Base-by-base conservation (phyloP, 2,113 vertebrate species). In the Ahaetulla prasina region DNA sequence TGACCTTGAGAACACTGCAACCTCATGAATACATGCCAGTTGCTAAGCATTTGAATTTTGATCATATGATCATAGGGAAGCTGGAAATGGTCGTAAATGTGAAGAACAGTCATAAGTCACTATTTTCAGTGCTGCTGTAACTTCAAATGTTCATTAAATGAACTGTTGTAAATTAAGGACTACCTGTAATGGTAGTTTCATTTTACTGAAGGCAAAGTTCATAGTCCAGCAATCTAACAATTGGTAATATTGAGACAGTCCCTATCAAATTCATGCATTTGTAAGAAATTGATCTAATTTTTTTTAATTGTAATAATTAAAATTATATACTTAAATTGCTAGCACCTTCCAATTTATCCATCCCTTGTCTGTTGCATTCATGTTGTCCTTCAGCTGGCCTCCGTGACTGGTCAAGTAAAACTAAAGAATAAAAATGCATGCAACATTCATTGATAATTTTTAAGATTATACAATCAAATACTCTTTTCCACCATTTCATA, bases 301-400 rank as follows among this genome's bases (percentile, higher is more conserved):
- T 60, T 92, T 10, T 27, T 53, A 53, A 84, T 6, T 45, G 25
- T 23, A 92, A 87, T 12, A 57, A 8, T n/a, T 47, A 92, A 52
- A 45, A 35, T 1, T 54, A 92, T 87, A 74, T 30, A 91, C 20
- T 93, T 53, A 95, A 90, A 84, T 10, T 85, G 23, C 57, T 43
- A 60, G 96, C 96, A 99, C 99, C 98, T 99, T 99, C 99, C 99
- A 99, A 96, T 99, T 99, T 16, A 99, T 97, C 99, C 99, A 99
- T 96, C 99, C 99, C 98, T 98, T 98, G 97, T 99, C 99, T 93
- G 98, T 99, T 94, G 99, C 98, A 16, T 99, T 98, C 99, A 99
- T 98, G 96, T 98, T 99, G 96, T 98, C 98, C 94, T 98, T 99
- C 96, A 99, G 92, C 95, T 99, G 99, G 53, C 99, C 99, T 3